These are phyloP conservation scores for Meandrina meandrites DNA, from an alignment of 92 coral and sea anemone genomes.

Conservation along the genomic window DNA sequence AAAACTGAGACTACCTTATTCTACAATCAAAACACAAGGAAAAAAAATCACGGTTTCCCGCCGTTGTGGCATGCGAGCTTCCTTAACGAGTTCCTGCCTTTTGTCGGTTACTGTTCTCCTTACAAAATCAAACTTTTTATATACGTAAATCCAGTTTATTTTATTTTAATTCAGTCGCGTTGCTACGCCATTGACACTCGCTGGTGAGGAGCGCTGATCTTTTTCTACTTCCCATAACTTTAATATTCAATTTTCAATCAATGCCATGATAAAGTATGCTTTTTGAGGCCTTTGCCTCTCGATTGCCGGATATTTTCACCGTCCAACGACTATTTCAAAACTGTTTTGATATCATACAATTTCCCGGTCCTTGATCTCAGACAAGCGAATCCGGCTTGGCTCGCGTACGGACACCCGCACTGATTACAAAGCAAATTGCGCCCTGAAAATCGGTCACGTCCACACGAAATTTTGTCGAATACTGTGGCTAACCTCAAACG, in stretches of 20 bases:
- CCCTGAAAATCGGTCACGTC: constrained; percentile 15
- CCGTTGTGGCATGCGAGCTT: background rate
- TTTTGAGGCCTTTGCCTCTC: background rate
- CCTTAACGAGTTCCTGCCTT: background rate
- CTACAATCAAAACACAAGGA: background rate
- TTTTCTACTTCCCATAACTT: too few relatives aligned
- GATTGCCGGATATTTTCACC: background rate
- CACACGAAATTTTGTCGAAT: background rate
- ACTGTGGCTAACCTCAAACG: constrained; percentile 2
- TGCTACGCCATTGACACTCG: too few relatives aligned
- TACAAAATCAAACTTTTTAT: background rate
- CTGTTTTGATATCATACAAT: background rate
- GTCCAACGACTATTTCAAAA: background rate
- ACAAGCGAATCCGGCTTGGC: constrained; percentile 32
- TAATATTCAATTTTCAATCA: too few relatives aligned
- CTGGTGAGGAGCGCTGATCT: too few relatives aligned
- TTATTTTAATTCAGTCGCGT: background rate
- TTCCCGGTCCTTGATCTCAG: constrained; percentile 13
- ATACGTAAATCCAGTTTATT: background rate
- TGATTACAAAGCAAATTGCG: constrained; percentile 9
- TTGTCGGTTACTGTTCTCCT: background rate
- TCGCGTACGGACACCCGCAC: constrained; percentile 35
- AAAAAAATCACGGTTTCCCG: background rate
- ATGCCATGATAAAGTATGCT: background rate
- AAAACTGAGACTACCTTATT: too few relatives aligned